Conservation (phyloP, 2,888 invertebrate species). For the Caenorhabditis sp. region DNA sequence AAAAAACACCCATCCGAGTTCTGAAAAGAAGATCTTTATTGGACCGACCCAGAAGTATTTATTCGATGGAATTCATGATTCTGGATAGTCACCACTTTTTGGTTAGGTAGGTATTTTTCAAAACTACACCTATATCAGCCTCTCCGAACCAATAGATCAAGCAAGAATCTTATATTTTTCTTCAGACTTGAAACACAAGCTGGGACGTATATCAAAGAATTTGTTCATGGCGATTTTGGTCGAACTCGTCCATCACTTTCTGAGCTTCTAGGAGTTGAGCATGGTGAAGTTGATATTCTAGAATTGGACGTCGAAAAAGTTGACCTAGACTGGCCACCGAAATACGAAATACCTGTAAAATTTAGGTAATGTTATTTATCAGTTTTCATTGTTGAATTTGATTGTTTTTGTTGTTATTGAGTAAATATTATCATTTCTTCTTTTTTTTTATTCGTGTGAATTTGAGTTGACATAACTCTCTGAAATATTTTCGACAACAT, state of each 20-base stretch:
- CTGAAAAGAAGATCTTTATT: conserved; percentile 66
- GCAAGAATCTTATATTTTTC: too few relatives aligned
- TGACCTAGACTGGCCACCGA: conserved; percentile 80
- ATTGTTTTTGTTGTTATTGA: conserved; percentile 12
- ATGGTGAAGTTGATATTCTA: conserved; percentile 80
- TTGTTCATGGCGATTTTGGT: conserved; percentile 93
- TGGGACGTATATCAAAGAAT: conserved; percentile 87
- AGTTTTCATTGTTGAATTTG: conserved; percentile 7
- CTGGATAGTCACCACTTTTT: conserved; percentile 59
- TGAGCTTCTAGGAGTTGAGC: conserved; percentile 77
- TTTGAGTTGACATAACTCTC: not conserved
- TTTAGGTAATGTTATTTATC: conserved; percentile 22
- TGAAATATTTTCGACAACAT: not conserved
- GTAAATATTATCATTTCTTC: not conserved
- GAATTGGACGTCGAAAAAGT: conserved; percentile 86
- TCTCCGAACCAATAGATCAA: too few relatives aligned
- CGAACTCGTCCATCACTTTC: conserved; percentile 80
- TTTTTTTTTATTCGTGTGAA: not conserved
- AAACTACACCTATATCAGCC: too few relatives aligned
- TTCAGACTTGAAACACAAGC: conserved; percentile 68
- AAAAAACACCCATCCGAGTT: conserved; percentile 61
- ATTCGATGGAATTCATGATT: conserved; percentile 50
- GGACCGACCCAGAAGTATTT: conserved; percentile 62
- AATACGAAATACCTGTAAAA: conserved; percentile 16
- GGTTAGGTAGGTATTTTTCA: conserved; percentile 45